Percentiles rank a stretch among this genome's conserved stretches.
Conservation (phyloP, 2,888 invertebrate species). For the Andrena chrysosceles region DNA sequence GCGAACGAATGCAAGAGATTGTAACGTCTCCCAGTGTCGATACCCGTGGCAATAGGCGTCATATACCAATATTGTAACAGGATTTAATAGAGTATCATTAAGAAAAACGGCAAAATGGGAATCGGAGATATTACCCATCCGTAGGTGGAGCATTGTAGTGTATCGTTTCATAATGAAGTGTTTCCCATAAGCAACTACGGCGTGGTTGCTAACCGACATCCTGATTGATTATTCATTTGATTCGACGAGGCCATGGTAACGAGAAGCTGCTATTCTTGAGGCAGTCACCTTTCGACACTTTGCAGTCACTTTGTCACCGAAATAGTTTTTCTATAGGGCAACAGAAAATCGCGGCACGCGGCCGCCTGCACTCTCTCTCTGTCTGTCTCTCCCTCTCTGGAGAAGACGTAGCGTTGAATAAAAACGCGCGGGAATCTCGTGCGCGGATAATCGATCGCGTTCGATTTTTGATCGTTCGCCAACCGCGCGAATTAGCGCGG, state of each 20-base stretch:
- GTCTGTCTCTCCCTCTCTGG: neutral
- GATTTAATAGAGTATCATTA: constrained; percentile 33
- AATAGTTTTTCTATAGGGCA: constrained; percentile 12
- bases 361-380: neutral
- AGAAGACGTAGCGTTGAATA: neutral
- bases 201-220: constrained; percentile 4
- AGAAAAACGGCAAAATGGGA: neutral
- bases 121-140: neutral
- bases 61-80: constrained; percentile 35
- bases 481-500: constrained; percentile 42
- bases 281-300: constrained; percentile 23
- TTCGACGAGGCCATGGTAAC: neutral
- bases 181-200: constrained; percentile 26
- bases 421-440: constrained; percentile 3
- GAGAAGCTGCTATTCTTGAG: neutral
- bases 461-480: constrained; percentile 33
- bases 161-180: constrained; percentile 31
- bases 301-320: constrained; percentile 2
- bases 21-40: constrained; percentile 55
- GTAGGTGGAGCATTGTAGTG: constrained; percentile 27
- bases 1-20: constrained; percentile 24
- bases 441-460: constrained; percentile 8
- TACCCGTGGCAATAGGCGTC: constrained; percentile 45
- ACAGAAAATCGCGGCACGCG: constrained; percentile 1
- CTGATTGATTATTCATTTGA: neutral